Conservation (phyloP, 2,888 invertebrate species). For the Leucozona laternaria region DNA sequence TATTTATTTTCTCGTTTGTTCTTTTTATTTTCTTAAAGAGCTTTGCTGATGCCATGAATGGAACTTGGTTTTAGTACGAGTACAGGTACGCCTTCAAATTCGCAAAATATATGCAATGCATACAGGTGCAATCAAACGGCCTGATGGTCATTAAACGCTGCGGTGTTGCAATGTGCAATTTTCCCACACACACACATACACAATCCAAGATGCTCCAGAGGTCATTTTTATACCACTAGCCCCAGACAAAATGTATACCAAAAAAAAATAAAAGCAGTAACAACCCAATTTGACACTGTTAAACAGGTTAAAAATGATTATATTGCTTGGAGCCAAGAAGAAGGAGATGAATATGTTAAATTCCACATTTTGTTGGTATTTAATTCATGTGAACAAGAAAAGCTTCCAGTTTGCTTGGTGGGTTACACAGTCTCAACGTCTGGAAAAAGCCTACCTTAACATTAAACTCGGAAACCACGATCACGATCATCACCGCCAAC, state of each 20-base stretch:
- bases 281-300: conserved; percentile 66
- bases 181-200: conserved; percentile 44
- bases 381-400: conserved; percentile 60
- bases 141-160: conserved; percentile 56
- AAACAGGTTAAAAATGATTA: conserved; percentile 51
- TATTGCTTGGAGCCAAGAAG: conserved; percentile 1
- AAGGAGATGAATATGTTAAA: background rate
- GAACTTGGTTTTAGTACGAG: conserved; percentile 5
- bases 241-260: conserved; percentile 57
- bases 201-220: conserved; percentile 47
- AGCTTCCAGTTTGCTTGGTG: conserved; percentile 44
- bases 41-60: conserved; percentile 35
- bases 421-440: background rate
- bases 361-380: conserved; percentile 57
- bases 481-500: conserved; percentile 62
- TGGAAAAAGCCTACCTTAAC: conserved; percentile 81
- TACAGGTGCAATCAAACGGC: conserved; percentile 54
- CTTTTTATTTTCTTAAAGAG: background rate
- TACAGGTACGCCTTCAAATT: conserved; percentile 26
- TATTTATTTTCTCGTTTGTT: conserved; percentile 7
- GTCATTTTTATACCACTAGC: conserved; percentile 53
- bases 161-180: conserved; percentile 60
- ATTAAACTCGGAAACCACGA: conserved; percentile 80
- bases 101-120: conserved; percentile 19
- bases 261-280: conserved; percentile 45